Evolutionary conservation across 2,888 invertebrate species (phyloP), one percentile per base, ranked within the genome.

Genomic region (Galerucella nymphaeae): DNA sequence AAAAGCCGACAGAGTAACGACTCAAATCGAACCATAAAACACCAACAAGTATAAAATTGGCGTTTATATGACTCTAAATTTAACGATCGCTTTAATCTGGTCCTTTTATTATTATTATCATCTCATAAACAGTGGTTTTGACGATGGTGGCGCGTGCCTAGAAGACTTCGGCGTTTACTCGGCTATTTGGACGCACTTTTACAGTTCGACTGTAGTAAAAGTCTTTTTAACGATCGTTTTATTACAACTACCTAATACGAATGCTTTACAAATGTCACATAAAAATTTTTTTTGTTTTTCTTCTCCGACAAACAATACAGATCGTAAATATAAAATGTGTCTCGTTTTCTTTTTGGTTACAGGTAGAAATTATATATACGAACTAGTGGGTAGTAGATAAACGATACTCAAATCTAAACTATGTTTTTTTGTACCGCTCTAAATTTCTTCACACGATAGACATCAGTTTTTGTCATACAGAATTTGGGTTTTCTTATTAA

Each of bases 201-300:
- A 86, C 85, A 85, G 84, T 86, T 86, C 85, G 86, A 86, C 84
- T 85, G 86, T 84, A 84, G 84, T 86, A 86, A 86, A 86, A 86
- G 85, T 85, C 85, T 79, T 80, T 86, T 87, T 86, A 86, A 86
- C 85, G 86, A 82, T 82, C 82, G 80, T 86, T 86, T 86, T 86
- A 86, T 86, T 86, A 85, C 86, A 84, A 85, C 85, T 85, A 84
- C 82, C 84, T 85, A 84, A 83, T 82, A 75, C 76, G 81, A 79
- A 80, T 81, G 82, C 77, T 79, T 75, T 79, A 80, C 78, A 77
- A 80, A 76, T 81, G 80, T 80, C 80, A 78, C 80, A 82, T 82
- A 82, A 81, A 81, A 79, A 72, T 74, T 79, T 38, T 38, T 76
- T 80, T 78, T 79, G 69, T 70, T 76, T 78, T 74, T 77, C 69